A percentile compares a stretch with the other conserved stretches of the same genome.
phyloP scores from a whole-genome alignment of 2,888 invertebrate genomes.

The Capitulum mitella region DNA sequence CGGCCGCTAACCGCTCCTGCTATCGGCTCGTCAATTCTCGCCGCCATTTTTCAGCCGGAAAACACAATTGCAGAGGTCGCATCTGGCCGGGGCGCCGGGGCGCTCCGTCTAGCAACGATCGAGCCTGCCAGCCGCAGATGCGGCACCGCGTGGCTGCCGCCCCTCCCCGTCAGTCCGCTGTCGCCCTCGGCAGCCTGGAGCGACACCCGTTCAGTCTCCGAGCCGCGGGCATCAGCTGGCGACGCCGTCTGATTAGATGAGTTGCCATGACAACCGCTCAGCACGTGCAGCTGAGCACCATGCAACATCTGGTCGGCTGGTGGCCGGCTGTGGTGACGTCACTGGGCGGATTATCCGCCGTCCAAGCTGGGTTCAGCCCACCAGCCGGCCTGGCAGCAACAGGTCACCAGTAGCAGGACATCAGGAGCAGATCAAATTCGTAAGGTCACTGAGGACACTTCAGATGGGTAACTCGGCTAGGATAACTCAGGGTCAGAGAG shows the following conservation, averaged over 20 bases:
- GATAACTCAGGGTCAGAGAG: not conserved
- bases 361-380: not conserved
- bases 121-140: not conserved
- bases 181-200: not conserved
- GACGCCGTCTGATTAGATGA: slow-evolving; percentile 17
- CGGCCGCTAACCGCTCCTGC: not conserved
- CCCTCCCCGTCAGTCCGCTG: not conserved
- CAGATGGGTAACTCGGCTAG: not conserved
- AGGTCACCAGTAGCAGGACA: slow-evolving; percentile 3
- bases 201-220: not conserved
- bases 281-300: slow-evolving; percentile 17
- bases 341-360: not conserved
- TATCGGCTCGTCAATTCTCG: not conserved
- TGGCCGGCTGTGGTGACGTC: slow-evolving; percentile 6
- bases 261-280: slow-evolving; percentile 12
- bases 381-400: not conserved
- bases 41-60: not conserved
- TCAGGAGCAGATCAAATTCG: not conserved
- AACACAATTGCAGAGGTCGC: not conserved
- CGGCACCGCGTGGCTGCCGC: not conserved
- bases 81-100: not conserved
- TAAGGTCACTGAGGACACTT: not conserved
- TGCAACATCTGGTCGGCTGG: slow-evolving; percentile 13
- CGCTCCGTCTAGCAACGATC: not conserved
- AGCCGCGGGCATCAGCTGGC: slow-evolving; percentile 5